Percentiles rank a stretch among this genome's conserved stretches.
These are phyloP conservation scores for Drosophila engyochracea DNA, from an alignment of 2,888 invertebrate species.

Conservation along the genomic window DNA sequence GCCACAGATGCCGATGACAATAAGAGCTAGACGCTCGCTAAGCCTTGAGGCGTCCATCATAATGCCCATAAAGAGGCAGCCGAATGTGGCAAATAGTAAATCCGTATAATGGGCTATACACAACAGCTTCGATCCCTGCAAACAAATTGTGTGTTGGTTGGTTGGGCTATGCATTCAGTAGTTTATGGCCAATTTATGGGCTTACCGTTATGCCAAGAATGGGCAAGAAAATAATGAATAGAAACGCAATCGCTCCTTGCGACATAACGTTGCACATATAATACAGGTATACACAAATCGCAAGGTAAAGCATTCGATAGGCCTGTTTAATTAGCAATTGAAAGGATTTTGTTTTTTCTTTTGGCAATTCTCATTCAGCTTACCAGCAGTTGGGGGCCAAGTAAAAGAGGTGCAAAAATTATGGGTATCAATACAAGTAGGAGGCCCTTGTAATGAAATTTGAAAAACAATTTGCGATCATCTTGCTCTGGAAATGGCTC, in stretches of 20 bases:
- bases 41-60: conserved; percentile 60
- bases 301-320: conserved; percentile 47
- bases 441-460: conserved; percentile 64
- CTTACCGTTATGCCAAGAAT: conserved; percentile 44
- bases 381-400: conserved; percentile 34
- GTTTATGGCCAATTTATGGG: background rate
- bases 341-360: background rate
- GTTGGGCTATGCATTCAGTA: background rate
- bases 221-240: conserved; percentile 52
- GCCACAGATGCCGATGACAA: conserved; percentile 28
- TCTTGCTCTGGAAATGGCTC: conserved; percentile 49
- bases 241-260: conserved; percentile 51
- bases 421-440: conserved; percentile 54
- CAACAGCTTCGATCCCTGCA: conserved; percentile 25
- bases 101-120: conserved; percentile 50
- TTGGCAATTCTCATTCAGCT: conserved; percentile 1
- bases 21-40: conserved; percentile 37
- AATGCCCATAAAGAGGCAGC: conserved; percentile 40
- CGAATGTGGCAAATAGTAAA: conserved; percentile 40
- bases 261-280: conserved; percentile 63
- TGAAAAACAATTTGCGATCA: conserved; percentile 52
- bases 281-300: conserved; percentile 33
- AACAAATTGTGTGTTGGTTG: background rate
- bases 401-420: conserved; percentile 38
- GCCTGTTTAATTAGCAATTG: conserved; percentile 28